phyloP scores from a whole-genome alignment of 2,888 invertebrate genomes.

The Dorcus hopei region DNA sequence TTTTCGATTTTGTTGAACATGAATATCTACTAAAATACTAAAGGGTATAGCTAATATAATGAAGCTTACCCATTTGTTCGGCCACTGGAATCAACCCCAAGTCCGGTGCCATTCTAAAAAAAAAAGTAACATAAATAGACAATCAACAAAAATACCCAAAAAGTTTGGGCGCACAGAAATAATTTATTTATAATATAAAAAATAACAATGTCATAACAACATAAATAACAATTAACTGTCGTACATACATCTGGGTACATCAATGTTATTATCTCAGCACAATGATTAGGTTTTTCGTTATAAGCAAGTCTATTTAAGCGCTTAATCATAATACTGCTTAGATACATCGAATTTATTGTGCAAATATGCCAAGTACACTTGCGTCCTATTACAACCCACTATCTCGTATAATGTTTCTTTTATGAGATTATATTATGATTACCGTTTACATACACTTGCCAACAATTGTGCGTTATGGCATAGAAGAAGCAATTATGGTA shows the following conservation, averaged over 20 bases:
- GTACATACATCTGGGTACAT: conserved; percentile 17
- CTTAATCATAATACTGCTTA: conserved; percentile 24
- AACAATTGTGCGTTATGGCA: too few species aligned
- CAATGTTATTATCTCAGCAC: conserved; percentile 19
- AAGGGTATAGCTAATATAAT: too few species aligned
- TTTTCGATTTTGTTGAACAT: too few species aligned
- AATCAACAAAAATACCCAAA: conserved; percentile 51
- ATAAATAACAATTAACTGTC: conserved; percentile 10
- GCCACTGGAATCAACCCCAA: conserved; percentile 74
- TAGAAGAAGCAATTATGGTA: too few species aligned
- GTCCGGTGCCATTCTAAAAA: conserved; percentile 82
- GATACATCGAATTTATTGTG: conserved; percentile 20
- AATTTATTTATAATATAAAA: conserved; percentile 17
- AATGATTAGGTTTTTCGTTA: conserved; percentile 3
- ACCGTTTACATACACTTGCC: too few species aligned
- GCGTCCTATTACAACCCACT: neutral
- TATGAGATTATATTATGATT: too few species aligned
- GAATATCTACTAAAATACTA: too few species aligned
- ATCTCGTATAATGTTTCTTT: too few species aligned
- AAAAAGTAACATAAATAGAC: conserved; percentile 56
- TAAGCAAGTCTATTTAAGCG: conserved; percentile 10
- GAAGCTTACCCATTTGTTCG: conserved; percentile 76
- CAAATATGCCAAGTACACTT: conserved; percentile 19
- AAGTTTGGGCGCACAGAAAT: conserved; percentile 23
- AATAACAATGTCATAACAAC: conserved; percentile 16